Evolutionary conservation across 2,888 invertebrate species (phyloP).

Genomic region (Cenopis cana): DNA sequence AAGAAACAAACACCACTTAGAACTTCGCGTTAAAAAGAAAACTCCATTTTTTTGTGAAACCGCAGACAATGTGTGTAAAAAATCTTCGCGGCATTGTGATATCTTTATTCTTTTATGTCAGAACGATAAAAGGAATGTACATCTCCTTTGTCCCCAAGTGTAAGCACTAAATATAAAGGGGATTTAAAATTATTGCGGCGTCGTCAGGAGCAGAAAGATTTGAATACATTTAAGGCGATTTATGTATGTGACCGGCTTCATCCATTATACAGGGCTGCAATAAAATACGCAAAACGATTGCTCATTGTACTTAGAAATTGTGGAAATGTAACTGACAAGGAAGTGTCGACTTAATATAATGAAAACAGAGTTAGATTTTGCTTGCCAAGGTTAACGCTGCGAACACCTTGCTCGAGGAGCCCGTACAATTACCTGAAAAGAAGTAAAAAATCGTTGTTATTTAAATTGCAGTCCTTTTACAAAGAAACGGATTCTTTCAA

Average conservation of each 20-base stretch:
- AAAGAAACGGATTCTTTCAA: not conserved
- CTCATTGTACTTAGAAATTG: conserved; percentile 22
- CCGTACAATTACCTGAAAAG: conserved; percentile 24
- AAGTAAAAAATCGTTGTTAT: conserved; percentile 1
- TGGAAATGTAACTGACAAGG: not conserved
- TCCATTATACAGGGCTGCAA: conserved; percentile 43
- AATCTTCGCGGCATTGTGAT: conserved; percentile 33
- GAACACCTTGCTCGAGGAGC: not conserved
- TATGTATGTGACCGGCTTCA: conserved; percentile 44
- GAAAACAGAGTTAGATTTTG: not conserved
- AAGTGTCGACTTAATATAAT: not conserved
- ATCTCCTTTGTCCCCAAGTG: conserved; percentile 40
- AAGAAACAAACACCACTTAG: conserved; percentile 16
- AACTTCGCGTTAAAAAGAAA: conserved; percentile 27
- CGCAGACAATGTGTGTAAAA: conserved; percentile 28
- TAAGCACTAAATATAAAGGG: conserved; percentile 42
- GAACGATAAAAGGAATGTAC: conserved; percentile 40
- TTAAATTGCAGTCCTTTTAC: conserved; percentile 4
- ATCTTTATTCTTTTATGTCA: conserved; percentile 37
- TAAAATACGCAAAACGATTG: conserved; percentile 45
- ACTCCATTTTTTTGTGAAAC: conserved; percentile 18
- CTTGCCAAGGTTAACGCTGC: not conserved
- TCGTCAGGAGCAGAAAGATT: conserved; percentile 39
- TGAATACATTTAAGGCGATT: conserved; percentile 48
- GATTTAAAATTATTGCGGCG: conserved; percentile 46